A percentile compares a stretch with the other conserved stretches of the same genome.
phyloP scores from a whole-genome alignment of 2,888 invertebrate species.

The Craniophora ligustri region DNA sequence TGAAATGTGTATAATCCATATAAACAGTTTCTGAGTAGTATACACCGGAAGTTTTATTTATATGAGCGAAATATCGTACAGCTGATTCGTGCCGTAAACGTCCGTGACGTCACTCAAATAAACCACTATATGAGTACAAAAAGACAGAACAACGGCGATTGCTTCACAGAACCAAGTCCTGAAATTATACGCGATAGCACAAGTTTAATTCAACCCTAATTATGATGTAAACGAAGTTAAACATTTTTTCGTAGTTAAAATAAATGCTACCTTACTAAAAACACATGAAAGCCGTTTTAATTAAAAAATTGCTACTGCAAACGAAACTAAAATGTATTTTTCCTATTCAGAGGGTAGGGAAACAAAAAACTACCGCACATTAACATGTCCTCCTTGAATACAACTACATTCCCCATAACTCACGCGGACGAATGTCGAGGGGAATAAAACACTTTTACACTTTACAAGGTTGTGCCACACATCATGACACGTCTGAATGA shows the following conservation, averaged over 20 bases:
- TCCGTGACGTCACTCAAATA: no score
- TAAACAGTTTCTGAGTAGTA: no score
- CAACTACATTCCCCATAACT: slow-evolving; percentile 50
- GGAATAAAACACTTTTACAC: slow-evolving; percentile 43
- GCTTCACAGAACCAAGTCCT: neutral
- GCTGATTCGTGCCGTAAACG: no score
- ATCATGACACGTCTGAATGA: no score
- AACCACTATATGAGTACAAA: neutral
- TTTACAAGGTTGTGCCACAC: slow-evolving; percentile 32
- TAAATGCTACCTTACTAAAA: neutral
- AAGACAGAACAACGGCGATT: neutral
- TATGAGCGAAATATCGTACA: no score
- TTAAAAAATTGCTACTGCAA: slow-evolving; percentile 32
- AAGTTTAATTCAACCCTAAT: neutral
- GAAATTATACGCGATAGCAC: neutral
- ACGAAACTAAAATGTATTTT: slow-evolving; percentile 11
- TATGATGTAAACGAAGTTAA: neutral
- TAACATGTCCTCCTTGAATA: slow-evolving; percentile 46
- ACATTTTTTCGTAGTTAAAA: neutral
- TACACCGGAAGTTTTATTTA: no score
- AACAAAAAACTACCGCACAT: slow-evolving; percentile 25
- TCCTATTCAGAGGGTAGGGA: slow-evolving; percentile 5
- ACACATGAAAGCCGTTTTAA: slow-evolving; percentile 19
- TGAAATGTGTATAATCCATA: no score
- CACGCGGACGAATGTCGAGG: slow-evolving; percentile 53